Percentiles rank a stretch among this genome's conserved stretches.
Evolutionary conservation across 1,140 invertebrate genomes (phyloP).

Genomic region (Papilio aristodemus): DNA sequence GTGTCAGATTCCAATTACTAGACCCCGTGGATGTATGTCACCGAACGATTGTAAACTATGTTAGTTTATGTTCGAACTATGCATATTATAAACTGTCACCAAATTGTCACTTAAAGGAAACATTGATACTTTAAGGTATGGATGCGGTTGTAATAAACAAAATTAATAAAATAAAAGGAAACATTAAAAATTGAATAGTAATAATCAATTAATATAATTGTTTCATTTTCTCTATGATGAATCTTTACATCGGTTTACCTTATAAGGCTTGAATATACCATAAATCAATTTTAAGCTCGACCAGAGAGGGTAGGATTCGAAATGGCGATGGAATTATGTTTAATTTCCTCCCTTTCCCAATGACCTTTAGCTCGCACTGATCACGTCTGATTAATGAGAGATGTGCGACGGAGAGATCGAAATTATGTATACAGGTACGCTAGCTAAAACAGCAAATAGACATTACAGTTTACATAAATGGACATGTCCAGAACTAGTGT

Average conservation of each 20-base stretch:
- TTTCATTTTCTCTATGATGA: neutral
- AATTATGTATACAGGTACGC: neutral
- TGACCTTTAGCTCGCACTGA: constrained; percentile 19
- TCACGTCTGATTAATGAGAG: constrained; percentile 27
- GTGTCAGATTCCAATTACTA: constrained; percentile 44
- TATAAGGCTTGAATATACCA: neutral
- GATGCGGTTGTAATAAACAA: no score
- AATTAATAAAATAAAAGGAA: no score
- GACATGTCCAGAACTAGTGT: no score
- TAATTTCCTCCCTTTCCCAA: constrained; percentile 26
- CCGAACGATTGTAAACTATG: no score
- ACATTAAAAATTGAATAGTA: no score
- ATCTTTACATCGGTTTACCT: constrained; percentile 1
- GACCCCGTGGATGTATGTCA: neutral
- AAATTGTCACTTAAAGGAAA: no score
- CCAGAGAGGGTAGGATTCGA: constrained; percentile 8
- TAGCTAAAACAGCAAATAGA: no score
- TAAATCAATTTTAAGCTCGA: constrained; percentile 28
- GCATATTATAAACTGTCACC: no score
- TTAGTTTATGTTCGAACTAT: neutral
- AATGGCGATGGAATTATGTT: constrained; percentile 24
- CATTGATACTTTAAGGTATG: no score
- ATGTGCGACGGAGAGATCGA: constrained; percentile 12
- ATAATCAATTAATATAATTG: no score
- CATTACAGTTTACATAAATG: no score